Conservation (phyloP, 1,140 invertebrate genomes). For the Ephestia elutella region DNA sequence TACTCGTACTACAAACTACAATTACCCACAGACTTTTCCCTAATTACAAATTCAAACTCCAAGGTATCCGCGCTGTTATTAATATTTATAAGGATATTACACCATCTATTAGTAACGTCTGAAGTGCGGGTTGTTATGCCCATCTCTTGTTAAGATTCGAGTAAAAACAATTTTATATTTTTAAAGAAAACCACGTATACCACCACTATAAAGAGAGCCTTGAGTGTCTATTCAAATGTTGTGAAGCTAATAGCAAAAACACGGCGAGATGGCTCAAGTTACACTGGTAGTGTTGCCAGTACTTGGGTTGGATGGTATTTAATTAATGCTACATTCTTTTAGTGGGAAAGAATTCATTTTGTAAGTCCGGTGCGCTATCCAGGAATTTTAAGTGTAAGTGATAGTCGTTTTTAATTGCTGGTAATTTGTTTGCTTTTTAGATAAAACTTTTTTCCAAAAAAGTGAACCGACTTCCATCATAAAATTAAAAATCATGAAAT, state of each 20-base stretch:
- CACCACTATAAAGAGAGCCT: constrained; percentile 16
- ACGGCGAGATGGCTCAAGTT: constrained; percentile 14
- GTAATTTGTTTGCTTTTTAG: background rate
- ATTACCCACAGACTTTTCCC: no score
- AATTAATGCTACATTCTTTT: constrained; percentile 37
- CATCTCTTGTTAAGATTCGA: constrained; percentile 23
- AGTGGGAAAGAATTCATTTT: constrained; percentile 21
- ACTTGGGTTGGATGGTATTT: constrained; percentile 26
- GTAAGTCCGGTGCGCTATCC: constrained; percentile 13
- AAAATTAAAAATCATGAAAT: no score
- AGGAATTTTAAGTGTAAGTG: constrained; percentile 28
- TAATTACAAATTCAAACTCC: no score
- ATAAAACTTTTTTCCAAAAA: no score
- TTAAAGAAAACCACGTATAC: constrained; percentile 21
- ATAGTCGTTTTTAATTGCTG: constrained; percentile 5
- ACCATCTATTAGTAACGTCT: constrained; percentile 5
- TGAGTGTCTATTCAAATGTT: constrained; percentile 8
- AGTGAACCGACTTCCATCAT: no score
- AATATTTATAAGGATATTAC: background rate
- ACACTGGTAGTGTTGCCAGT: constrained; percentile 19
- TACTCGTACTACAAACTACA: no score
- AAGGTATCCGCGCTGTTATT: background rate
- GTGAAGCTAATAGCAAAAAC: background rate
- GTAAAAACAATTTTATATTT: constrained; percentile 32
- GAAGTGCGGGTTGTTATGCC: constrained; percentile 18